Base-by-base conservation (phyloP, 2,113 vertebrate species). In the Sturnus vulgaris region DNA sequence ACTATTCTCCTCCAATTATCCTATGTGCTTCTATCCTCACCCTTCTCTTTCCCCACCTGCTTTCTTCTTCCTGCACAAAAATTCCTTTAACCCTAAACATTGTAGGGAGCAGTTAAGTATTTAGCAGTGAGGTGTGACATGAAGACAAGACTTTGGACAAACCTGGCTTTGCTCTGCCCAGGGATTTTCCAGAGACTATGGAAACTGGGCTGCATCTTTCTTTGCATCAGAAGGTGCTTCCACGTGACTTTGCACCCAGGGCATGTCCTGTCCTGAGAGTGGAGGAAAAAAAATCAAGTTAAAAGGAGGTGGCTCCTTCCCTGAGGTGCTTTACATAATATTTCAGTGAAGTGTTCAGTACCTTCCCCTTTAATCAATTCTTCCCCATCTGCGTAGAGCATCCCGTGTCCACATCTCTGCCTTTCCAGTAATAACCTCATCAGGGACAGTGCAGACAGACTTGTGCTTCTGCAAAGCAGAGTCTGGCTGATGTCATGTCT, bases 401-500 rank as follows among this genome's bases (percentile, higher is more conserved):
- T 65, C 49, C 42, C 10, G 3, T 61, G 65, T 57, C 92, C 23
- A 2, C 0, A 2, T 53, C 73, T 79, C 56, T 92, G 84, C 82
- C 71, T 94, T 86, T 52, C 65, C 66, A 73, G 86, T 72, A 66
- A 84, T 72, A 78, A 71, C 88, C 88, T 95, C 28, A 2, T 24
- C 87, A 64, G 65, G 57, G 65, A 65, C 71, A 68, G 72, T 13
- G 25, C 82, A 90, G 96, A 57, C 90, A 95, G 86, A 21, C 47
- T 53, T 63, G 82, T 90, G 80, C 79, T 90, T 57, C 76, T 86
- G 52, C 69, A 86, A 56, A 84, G 85, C 73, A 42, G 60, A 90
- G 76, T 12, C 86, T 94, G 93, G 77, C 85, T 97, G 96, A 96
- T 92, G 87, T 95, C 96, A 95, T 93, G 96, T 97, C 95, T 97